A percentile compares a stretch with the other conserved stretches of the same genome.
Conservation (phyloP, 2,888 invertebrate genomes). For the Drosophila kambysellisi region DNA sequence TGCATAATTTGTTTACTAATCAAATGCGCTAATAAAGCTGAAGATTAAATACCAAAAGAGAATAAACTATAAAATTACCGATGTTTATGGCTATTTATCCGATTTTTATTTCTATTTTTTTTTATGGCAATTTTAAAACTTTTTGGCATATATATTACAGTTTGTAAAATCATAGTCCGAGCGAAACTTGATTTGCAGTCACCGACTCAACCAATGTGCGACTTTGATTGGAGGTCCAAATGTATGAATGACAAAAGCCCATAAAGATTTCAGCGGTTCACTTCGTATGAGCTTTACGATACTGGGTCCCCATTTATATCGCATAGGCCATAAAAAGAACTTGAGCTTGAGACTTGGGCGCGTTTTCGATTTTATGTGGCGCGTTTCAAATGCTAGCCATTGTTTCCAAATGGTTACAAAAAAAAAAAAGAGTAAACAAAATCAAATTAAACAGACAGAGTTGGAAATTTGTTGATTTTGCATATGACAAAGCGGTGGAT, state of each 20-base stretch:
- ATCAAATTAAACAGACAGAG: slow-evolving; percentile 57
- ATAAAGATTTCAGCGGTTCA: slow-evolving; percentile 72
- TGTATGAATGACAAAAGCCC: slow-evolving; percentile 45
- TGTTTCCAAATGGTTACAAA: slow-evolving; percentile 55
- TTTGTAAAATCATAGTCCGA: slow-evolving; percentile 49
- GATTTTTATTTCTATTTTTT: slow-evolving; percentile 11
- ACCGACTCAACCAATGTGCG: slow-evolving; percentile 37
- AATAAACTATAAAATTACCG: slow-evolving; percentile 63
- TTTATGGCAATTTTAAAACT: slow-evolving; percentile 51
- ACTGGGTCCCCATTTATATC: slow-evolving; percentile 4
- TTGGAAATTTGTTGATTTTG: slow-evolving; percentile 66
- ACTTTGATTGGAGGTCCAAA: slow-evolving; percentile 35
- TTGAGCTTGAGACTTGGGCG: slow-evolving; percentile 30
- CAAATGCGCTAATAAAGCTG: slow-evolving; percentile 64
- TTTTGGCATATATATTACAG: slow-evolving; percentile 69
- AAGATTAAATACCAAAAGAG: slow-evolving; percentile 71
- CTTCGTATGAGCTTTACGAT: slow-evolving; percentile 42
- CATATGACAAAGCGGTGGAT: slow-evolving; percentile 70
- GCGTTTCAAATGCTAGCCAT: slow-evolving; percentile 66
- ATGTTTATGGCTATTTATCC: slow-evolving; percentile 24
- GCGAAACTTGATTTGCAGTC: slow-evolving; percentile 72
- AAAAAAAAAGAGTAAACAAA: slow-evolving; percentile 61
- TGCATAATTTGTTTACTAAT: slow-evolving; percentile 62
- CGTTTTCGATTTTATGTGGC: slow-evolving; percentile 39
- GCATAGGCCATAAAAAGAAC: slow-evolving; percentile 25